Conservation (phyloP, 2,888 invertebrate genomes). For the Epistrophe eligans region DNA sequence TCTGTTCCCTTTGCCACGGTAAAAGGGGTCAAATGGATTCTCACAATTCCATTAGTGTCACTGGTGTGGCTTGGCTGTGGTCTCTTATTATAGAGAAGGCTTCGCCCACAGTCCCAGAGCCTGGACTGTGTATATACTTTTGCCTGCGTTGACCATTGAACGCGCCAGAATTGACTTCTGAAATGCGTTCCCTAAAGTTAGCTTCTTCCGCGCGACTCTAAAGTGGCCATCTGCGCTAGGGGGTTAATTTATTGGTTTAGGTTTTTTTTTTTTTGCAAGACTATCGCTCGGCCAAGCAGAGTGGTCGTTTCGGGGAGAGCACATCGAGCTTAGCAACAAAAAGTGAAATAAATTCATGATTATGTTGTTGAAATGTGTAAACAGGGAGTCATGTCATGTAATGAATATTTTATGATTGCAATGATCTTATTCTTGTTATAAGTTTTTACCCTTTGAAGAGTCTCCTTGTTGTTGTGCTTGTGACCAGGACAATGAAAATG, state of each 20-base stretch:
- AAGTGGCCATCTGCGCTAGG: constrained; percentile 70
- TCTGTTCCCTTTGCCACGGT: constrained; percentile 10
- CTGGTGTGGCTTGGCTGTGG: constrained; percentile 39
- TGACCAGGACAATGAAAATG: constrained; percentile 53
- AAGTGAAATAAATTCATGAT: constrained; percentile 75
- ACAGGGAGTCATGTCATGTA: constrained; percentile 76
- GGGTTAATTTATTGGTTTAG: constrained; percentile 71
- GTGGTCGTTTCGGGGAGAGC: not conserved
- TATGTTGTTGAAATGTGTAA: constrained; percentile 76
- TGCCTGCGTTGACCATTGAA: constrained; percentile 68
- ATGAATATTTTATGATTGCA: constrained; percentile 76
- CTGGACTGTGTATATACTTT: constrained; percentile 1
- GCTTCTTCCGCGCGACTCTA: constrained; percentile 8
- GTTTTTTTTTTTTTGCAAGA: not conserved
- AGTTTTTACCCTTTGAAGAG: constrained; percentile 14
- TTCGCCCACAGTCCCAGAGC: constrained; percentile 15
- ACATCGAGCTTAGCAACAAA: constrained; percentile 22
- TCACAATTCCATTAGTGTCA: constrained; percentile 74
- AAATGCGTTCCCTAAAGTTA: constrained; percentile 31
- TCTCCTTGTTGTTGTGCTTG: constrained; percentile 15
- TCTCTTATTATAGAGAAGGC: constrained; percentile 28
- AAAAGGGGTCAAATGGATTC: constrained; percentile 70
- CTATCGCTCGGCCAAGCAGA: not conserved
- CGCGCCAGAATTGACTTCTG: constrained; percentile 71
- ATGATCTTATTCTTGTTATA: constrained; percentile 31